A percentile compares a stretch with the other conserved stretches of the same genome.
Conservation (phyloP, 2,888 invertebrate genomes). For the Chironomus riparius region DNA sequence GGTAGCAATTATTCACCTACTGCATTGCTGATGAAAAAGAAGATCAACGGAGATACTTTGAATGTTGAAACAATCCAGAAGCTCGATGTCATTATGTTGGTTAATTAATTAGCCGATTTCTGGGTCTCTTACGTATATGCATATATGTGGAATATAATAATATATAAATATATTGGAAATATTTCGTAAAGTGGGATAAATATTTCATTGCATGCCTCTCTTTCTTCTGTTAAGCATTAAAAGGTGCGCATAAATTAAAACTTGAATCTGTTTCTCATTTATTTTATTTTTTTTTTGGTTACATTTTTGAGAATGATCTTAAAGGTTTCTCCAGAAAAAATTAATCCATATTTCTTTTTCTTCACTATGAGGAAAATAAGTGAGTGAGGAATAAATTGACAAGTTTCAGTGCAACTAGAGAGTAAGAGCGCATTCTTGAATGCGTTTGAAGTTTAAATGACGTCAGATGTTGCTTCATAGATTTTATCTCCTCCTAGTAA, state of each 20-base stretch:
- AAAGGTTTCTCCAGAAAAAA: not conserved
- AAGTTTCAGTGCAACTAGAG: too few species aligned
- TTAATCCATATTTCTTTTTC: too few species aligned
- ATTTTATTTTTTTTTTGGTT: not conserved
- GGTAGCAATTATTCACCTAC: conserved; percentile 13
- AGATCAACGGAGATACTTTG: not conserved
- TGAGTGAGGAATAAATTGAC: not conserved
- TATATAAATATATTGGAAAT: not conserved
- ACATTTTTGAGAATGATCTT: not conserved
- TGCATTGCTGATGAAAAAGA: not conserved
- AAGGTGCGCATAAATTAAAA: conserved; percentile 21
- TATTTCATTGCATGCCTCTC: not conserved
- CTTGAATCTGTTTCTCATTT: not conserved
- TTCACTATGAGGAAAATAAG: not conserved
- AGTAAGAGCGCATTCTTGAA: too few species aligned
- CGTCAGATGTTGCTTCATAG: too few species aligned
- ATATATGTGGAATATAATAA: not conserved
- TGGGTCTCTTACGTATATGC: not conserved
- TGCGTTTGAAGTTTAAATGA: too few species aligned
- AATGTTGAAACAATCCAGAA: conserved; percentile 20
- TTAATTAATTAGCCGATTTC: conserved; percentile 23
- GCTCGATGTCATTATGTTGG: conserved; percentile 20
- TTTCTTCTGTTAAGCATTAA: not conserved
- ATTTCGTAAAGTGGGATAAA: not conserved
- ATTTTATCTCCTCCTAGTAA: too few species aligned